phyloP scores from a whole-genome alignment of 2,113 vertebrate species.

The Opisthocomus hoazin region DNA sequence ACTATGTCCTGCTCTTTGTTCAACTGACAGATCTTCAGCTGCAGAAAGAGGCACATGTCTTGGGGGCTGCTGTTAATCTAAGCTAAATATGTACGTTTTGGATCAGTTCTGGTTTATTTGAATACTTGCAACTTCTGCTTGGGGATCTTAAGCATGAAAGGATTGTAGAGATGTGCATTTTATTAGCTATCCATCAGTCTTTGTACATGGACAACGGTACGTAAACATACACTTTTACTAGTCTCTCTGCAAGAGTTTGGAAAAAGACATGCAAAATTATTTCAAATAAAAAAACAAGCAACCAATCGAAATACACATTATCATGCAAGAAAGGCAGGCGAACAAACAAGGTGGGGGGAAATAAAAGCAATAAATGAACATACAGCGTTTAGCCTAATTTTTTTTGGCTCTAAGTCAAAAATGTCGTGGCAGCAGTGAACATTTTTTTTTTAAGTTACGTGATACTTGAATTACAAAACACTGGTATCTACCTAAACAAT shows the following conservation, averaged over 20 bases:
- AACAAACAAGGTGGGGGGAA: not conserved
- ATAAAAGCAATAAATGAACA: not conserved
- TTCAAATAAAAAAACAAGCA: constrained; percentile 35
- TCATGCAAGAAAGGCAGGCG: not conserved
- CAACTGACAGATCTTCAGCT: constrained; percentile 48
- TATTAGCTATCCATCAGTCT: constrained; percentile 18
- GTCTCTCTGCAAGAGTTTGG: not conserved
- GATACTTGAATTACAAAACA: constrained; percentile 19
- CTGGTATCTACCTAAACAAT: not conserved
- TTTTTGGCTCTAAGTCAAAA: constrained; percentile 34
- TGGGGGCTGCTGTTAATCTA: constrained; percentile 31
- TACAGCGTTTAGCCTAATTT: not conserved
- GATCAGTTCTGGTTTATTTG: constrained; percentile 34
- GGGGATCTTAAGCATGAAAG: constrained; percentile 25
- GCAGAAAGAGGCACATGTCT: constrained; percentile 13
- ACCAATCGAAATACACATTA: not conserved
- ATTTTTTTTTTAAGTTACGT: not conserved
- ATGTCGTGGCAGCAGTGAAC: not conserved
- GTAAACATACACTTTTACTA: not conserved
- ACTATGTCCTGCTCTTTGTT: constrained; percentile 45
- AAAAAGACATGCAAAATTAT: constrained; percentile 27
- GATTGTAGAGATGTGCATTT: constrained; percentile 1
- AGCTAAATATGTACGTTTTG: constrained; percentile 47
- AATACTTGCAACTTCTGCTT: constrained; percentile 33
- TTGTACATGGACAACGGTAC: not conserved